Conservation (phyloP, 2,888 invertebrate species). For the Neoascia interrupta region DNA sequence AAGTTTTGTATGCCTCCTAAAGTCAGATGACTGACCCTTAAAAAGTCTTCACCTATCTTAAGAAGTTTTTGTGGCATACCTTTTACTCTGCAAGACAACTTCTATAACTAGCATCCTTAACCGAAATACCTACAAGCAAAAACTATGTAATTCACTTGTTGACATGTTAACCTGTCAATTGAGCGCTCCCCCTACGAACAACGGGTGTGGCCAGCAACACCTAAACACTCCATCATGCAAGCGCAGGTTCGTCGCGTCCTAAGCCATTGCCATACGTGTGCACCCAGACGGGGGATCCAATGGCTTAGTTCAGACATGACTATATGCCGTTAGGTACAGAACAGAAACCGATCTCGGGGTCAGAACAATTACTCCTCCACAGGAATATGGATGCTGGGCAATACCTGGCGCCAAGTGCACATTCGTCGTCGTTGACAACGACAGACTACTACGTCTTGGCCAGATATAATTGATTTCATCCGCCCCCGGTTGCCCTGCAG, state of each 20-base stretch:
- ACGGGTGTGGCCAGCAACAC: conserved; percentile 59
- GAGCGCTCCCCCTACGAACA: conserved; percentile 48
- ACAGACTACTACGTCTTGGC: conserved; percentile 38
- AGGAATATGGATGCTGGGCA: conserved; percentile 55
- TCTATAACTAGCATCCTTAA: too few species aligned
- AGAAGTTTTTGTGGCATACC: too few species aligned
- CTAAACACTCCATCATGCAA: conserved; percentile 50
- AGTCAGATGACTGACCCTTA: too few species aligned
- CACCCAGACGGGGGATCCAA: conserved; percentile 18
- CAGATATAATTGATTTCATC: conserved; percentile 44
- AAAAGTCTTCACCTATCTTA: too few species aligned
- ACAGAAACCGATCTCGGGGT: conserved; percentile 46
- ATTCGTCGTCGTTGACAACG: conserved; percentile 54
- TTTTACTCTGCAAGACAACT: too few species aligned
- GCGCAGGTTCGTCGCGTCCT: conserved; percentile 14
- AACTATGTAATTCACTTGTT: conserved; percentile 62
- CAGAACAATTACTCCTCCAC: conserved; percentile 68
- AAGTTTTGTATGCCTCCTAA: too few species aligned
- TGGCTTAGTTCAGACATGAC: conserved; percentile 6
- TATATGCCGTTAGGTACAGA: too few species aligned
- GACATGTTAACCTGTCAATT: conserved; percentile 65
- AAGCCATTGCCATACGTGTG: not conserved
- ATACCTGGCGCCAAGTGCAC: conserved; percentile 61
- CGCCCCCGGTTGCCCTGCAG: conserved; percentile 9
- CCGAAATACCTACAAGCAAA: too few species aligned